Evolutionary conservation across 1,140 invertebrate genomes (phyloP).

Genomic region (Drosophila sp.): DNA sequence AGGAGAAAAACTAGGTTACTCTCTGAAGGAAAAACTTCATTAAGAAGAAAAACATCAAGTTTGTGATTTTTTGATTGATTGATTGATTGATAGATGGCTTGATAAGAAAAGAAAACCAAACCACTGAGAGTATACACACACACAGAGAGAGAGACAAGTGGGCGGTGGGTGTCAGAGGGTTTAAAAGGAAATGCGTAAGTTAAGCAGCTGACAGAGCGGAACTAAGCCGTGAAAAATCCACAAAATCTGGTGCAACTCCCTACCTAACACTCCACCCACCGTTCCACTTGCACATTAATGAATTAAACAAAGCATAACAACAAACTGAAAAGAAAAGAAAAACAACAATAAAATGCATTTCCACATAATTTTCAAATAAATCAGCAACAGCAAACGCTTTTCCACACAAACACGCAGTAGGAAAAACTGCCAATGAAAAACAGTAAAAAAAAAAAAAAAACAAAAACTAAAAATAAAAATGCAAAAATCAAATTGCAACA

Average conservation of each 20-base stretch:
- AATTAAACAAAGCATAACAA: constrained; percentile 69
- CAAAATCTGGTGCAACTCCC: constrained; percentile 4
- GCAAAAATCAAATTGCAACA: constrained; percentile 54
- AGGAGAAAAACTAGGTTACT: constrained; percentile 66
- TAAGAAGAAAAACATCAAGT: constrained; percentile 25
- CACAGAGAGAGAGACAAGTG: background rate
- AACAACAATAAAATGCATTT: constrained; percentile 43
- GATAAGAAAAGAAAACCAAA: constrained; percentile 28
- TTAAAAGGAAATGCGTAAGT: constrained; percentile 15
- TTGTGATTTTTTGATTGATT: constrained; percentile 41
- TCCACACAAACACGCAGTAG: constrained; percentile 60
- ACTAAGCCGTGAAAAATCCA: constrained; percentile 6
- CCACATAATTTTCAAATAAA: constrained; percentile 59
- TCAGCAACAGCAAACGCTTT: constrained; percentile 16
- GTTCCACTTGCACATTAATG: constrained; percentile 61
- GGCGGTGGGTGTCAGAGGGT: background rate
- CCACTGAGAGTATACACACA: background rate
- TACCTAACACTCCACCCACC: background rate
- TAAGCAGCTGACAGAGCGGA: constrained; percentile 15
- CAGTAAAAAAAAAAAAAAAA: constrained; percentile 29
- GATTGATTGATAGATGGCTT: constrained; percentile 68
- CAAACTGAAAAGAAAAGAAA: constrained; percentile 51
- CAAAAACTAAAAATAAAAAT: constrained; percentile 27
- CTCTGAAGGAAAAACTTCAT: constrained; percentile 33
- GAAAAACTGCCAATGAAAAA: constrained; percentile 42